Evolutionary conservation across 2,797 vertebrate genomes (phyloP).

Genomic region (Clamator glandarius): DNA sequence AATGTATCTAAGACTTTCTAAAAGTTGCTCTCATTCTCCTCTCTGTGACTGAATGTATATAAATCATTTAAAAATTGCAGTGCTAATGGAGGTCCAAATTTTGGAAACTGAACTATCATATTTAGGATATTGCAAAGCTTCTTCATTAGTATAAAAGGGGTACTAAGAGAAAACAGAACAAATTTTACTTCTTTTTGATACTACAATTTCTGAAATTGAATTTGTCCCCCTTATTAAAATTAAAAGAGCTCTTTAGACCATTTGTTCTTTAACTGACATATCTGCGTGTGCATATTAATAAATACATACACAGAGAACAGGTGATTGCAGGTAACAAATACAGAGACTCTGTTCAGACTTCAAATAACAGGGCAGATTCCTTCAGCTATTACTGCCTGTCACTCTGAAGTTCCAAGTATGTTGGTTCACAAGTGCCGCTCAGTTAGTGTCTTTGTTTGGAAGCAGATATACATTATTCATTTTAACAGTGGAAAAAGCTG

Average conservation of each 20-base stretch:
- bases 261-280: neutral
- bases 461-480: neutral
- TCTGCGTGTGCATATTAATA: neutral
- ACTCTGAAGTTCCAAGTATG: neutral
- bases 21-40: conserved; percentile 4
- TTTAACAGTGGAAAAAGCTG: neutral
- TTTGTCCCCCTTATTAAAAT: neutral
- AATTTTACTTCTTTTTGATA: neutral
- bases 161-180: neutral
- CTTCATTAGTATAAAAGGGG: neutral
- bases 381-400: neutral
- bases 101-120: neutral
- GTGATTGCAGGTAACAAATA: neutral
- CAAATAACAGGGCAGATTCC: neutral
- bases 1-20: conserved; percentile 24
- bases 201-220: neutral
- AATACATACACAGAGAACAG: neutral
- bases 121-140: neutral
- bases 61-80: conserved; percentile 6
- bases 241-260: neutral
- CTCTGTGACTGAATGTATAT: neutral
- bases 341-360: neutral
- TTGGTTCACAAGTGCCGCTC: neutral
- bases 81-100: neutral
- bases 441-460: neutral